Percentiles rank a stretch among this genome's conserved stretches.
phyloP scores from a whole-genome alignment of 2,797 vertebrate species.

The Fistularia commersonii region DNA sequence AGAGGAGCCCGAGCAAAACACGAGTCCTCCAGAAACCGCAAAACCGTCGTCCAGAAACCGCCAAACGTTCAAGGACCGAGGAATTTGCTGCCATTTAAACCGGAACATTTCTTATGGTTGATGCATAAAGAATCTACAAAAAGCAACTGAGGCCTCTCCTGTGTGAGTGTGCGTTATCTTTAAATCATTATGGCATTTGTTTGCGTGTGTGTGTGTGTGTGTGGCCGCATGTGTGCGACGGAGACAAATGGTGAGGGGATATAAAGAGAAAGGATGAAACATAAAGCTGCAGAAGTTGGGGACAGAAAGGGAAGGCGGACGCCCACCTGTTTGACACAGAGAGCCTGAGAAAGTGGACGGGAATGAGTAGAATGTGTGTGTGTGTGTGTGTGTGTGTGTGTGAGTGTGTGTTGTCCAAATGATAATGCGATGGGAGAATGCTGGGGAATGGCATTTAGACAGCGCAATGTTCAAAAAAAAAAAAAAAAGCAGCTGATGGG shows the following conservation, averaged over 20 bases:
- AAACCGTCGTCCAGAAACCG: no score
- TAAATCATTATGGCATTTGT: slow-evolving; percentile 27
- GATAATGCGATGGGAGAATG: slow-evolving; percentile 50
- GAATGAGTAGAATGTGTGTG: slow-evolving; percentile 79
- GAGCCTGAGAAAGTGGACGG: slow-evolving; percentile 82
- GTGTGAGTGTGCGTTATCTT: no score
- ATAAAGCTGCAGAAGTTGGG: slow-evolving; percentile 22
- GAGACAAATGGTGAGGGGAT: slow-evolving; percentile 44
- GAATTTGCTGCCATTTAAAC: no score
- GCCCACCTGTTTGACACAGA: slow-evolving; percentile 77
- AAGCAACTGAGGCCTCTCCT: no score
- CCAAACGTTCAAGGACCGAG: no score
- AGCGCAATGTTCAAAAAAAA: slow-evolving; percentile 56
- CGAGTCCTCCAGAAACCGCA: no score
- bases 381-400: slow-evolving; percentile 12
- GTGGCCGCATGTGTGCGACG: slow-evolving; percentile 16
- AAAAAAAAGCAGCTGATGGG: slow-evolving; percentile 65
- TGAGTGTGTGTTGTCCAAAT: slow-evolving; percentile 48
- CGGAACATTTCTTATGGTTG: no score
- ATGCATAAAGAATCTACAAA: no score
- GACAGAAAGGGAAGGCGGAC: slow-evolving; percentile 45
- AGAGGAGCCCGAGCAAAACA: no score
- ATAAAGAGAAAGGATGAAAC: slow-evolving; percentile 34
- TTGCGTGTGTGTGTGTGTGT: slow-evolving; percentile 9
- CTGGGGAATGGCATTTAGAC: slow-evolving; percentile 58